Conservation (phyloP, 1,140 invertebrate genomes). For the Drosophila burlai region DNA sequence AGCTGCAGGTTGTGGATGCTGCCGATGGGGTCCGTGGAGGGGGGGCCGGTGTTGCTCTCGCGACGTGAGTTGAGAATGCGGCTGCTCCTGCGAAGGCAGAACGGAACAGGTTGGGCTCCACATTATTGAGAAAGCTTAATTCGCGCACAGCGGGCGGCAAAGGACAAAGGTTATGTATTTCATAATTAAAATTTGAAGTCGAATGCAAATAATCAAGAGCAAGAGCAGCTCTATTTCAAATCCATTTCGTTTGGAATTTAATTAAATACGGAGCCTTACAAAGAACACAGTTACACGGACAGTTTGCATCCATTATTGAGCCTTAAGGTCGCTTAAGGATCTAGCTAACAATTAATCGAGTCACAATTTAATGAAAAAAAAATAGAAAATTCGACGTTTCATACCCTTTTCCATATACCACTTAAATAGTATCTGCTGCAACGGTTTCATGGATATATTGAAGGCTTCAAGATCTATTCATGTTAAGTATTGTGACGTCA, state of each 20-base stretch:
- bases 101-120: background rate
- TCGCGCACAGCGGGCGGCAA: background rate
- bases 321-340: too few relatives aligned
- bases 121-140: background rate
- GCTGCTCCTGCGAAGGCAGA: slow-evolving; percentile 55
- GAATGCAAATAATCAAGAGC: background rate
- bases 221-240: background rate
- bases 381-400: background rate
- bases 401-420: too few relatives aligned
- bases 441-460: background rate
- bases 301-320: background rate
- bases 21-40: slow-evolving; percentile 89
- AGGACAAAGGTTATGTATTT: background rate
- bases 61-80: slow-evolving; percentile 73
- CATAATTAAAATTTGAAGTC: background rate
- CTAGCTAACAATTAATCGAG: background rate
- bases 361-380: background rate
- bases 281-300: background rate
- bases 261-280: background rate
- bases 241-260: background rate
- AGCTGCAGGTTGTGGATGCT: slow-evolving; percentile 93
- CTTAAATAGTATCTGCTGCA: background rate
- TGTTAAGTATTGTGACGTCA: background rate
- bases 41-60: slow-evolving; percentile 87
- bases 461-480: background rate